Conservation (phyloP, 2,113 vertebrate species). For the Leucoraja erinaceus region DNA sequence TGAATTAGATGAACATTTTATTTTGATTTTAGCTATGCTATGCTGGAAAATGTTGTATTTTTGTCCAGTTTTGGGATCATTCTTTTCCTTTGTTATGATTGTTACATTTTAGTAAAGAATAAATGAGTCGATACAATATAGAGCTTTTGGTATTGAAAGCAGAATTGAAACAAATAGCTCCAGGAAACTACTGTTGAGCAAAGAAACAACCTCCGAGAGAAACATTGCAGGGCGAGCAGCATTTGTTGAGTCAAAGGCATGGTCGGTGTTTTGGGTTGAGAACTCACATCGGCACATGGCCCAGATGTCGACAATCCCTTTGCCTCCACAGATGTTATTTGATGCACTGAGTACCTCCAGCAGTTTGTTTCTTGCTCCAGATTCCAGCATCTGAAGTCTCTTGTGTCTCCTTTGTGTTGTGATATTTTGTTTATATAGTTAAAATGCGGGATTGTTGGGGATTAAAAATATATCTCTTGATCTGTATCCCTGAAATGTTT, state of each 20-base stretch:
- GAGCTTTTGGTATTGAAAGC: not conserved
- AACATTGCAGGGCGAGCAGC: no score
- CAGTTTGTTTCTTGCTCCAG: no score
- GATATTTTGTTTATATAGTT: not conserved
- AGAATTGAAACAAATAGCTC: not conserved
- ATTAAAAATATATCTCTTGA: not conserved
- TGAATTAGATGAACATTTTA: not conserved
- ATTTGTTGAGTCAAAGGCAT: no score
- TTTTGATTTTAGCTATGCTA: not conserved
- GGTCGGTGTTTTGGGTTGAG: no score
- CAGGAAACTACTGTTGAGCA: not conserved
- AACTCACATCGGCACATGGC: no score
- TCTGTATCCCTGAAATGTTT: not conserved
- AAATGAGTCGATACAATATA: not conserved
- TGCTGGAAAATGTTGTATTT: not conserved
- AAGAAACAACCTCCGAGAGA: no score
- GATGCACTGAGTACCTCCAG: no score
- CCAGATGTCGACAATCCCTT: no score
- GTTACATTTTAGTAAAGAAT: not conserved
- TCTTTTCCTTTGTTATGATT: not conserved
- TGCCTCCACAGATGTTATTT: no score
- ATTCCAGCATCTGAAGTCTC: no score
- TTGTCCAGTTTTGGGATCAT: not conserved
- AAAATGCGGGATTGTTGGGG: not conserved
- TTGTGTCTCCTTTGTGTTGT: no score